Base-by-base conservation (phyloP, 2,888 invertebrate genomes). In the Dryadula phaetusa region DNA sequence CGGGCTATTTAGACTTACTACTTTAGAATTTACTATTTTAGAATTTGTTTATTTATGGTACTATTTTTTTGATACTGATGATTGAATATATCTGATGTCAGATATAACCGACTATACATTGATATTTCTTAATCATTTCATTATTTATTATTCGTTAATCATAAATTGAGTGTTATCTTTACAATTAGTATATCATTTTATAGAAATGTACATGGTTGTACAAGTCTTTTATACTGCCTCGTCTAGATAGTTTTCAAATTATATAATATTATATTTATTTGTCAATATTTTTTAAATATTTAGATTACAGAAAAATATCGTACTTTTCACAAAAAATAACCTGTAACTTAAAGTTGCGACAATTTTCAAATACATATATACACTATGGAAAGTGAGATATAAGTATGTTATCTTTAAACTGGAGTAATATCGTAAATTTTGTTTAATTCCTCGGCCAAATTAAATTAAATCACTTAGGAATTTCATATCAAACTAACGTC, bases 401-500 rank as follows among this genome's bases (percentile, higher is more conserved):
- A 49, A n/a, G n/a, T n/a, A n/a, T n/a, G n/a, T 28, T 49, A 28
- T 28, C 20, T 56, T 8, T 40, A 22, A 56, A 40, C 25, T 40
- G 37, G 22, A 56, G 22, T 56, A 22, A 40, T 4, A 56, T 40
- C 40, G 56, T 34, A 56, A 40, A 40, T 40, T 56, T 25, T 40
- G 22, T 40, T 52, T 28, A 52, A 52, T 28, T 52, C 16, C 28
- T 32, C 28, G 28, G 12, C 16, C 52, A 52, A 56, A 56, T 37
- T 22, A 56, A 56, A 56, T 56, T 56, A 56, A 56, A 56, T 40
- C 40, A 56, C 56, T 56, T 56, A 25, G 40, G 40, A 25, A 25
- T 22, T 56, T 22, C 56, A n/a, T 56, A 56, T 56, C 40, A 40
- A 56, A 40, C 56, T 56, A 25, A 56, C 40, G 40, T 40, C 40